Evolutionary conservation across 2,797 vertebrate genomes (phyloP).

Genomic region (Falco naumanni): DNA sequence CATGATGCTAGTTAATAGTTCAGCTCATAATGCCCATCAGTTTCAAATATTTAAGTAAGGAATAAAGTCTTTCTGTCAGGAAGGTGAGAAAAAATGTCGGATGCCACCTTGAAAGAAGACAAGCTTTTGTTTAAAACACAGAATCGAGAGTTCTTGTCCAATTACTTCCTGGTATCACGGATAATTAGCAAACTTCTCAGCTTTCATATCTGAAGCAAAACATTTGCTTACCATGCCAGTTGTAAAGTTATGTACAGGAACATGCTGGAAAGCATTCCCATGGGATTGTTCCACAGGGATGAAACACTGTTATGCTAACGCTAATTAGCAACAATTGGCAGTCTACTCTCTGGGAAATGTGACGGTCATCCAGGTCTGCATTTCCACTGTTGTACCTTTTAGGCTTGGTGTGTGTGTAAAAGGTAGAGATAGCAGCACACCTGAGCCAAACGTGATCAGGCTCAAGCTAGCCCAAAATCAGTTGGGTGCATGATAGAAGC

Average conservation of each 20-base stretch:
- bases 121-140: too few relatives aligned
- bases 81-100: neutral
- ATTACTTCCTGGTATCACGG: neutral
- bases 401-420: neutral
- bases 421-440: neutral
- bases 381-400: neutral
- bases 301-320: neutral
- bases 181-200: too few relatives aligned
- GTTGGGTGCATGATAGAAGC: too few relatives aligned
- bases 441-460: neutral
- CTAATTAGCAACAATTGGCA: neutral
- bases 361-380: neutral
- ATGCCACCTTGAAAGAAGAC: too few relatives aligned
- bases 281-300: neutral
- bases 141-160: neutral
- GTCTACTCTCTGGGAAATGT: neutral
- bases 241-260: neutral
- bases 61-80: neutral
- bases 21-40: neutral
- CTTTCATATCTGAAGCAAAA: neutral
- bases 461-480: neutral
- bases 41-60: neutral
- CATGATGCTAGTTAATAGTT: conserved; percentile 12
- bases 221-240: neutral
- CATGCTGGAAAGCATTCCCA: neutral